Conservation (phyloP, 2,113 vertebrate genomes). For the Raja brachyura region DNA sequence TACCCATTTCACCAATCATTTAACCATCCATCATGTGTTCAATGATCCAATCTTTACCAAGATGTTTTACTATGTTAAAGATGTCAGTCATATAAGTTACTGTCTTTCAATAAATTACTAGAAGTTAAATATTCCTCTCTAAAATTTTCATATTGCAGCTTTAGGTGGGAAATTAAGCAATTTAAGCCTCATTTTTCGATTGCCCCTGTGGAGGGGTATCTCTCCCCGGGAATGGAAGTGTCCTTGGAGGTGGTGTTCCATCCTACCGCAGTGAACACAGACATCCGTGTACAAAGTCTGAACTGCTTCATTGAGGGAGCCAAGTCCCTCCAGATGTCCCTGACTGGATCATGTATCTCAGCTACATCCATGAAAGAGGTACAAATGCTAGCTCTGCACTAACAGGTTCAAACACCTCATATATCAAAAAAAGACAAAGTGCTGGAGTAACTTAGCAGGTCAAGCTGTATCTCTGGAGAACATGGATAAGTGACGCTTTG, state of each 20-base stretch:
- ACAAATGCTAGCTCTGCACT: background rate
- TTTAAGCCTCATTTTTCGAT: conserved; percentile 68
- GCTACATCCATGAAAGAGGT: conserved; percentile 65
- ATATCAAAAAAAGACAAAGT: background rate
- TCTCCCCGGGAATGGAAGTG: conserved; percentile 65
- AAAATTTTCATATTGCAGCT: conserved; percentile 56
- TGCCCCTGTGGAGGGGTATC: conserved; percentile 64
- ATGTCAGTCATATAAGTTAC: background rate
- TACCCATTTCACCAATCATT: background rate
- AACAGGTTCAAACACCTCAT: no score
- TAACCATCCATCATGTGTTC: background rate
- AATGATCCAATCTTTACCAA: background rate
- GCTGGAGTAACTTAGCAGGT: no score
- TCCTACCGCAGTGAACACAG: conserved; percentile 57
- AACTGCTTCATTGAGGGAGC: conserved; percentile 64
- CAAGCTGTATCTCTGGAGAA: no score
- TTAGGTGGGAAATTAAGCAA: conserved; percentile 65
- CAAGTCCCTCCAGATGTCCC: conserved; percentile 56
- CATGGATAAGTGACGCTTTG: no score
- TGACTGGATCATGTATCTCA: conserved; percentile 64
- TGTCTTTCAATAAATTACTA: background rate
- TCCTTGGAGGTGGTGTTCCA: conserved; percentile 64
- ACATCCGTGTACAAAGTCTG: conserved; percentile 59
- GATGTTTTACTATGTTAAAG: background rate
- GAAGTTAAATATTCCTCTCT: conserved; percentile 8